Evolutionary conservation across 2,113 vertebrate species (phyloP).

Genomic region (Typhlomys cinereus): DNA sequence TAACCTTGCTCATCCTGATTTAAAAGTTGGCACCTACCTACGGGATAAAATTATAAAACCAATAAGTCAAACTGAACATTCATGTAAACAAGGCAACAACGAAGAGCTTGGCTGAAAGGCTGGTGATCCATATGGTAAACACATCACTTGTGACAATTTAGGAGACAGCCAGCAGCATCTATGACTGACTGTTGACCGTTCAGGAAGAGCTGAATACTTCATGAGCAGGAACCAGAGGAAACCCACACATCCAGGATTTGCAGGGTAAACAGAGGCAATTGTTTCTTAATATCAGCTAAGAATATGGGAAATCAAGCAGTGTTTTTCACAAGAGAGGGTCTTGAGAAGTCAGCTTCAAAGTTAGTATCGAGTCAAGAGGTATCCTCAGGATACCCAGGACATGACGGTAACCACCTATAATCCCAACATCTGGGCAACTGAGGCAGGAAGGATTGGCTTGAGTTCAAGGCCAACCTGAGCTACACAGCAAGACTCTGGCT

Average conservation of each 20-base stretch:
- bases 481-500: background rate
- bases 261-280: background rate
- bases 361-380: background rate
- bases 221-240: background rate
- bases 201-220: background rate
- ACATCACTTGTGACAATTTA: background rate
- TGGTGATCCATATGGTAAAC: background rate
- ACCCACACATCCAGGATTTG: background rate
- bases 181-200: background rate
- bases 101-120: background rate
- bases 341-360: background rate
- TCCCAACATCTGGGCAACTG: background rate
- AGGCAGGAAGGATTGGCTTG: background rate
- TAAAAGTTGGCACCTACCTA: slow-evolving; percentile 2
- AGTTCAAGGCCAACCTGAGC: background rate
- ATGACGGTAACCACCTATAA: background rate
- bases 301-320: slow-evolving; percentile 22
- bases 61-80: background rate
- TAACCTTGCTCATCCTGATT: background rate
- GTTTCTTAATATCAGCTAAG: slow-evolving; percentile 13
- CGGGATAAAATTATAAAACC: background rate
- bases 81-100: background rate
- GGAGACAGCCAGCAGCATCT: background rate
- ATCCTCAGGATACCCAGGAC: background rate
- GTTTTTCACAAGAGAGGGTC: background rate